A percentile compares a stretch with the other conserved stretches of the same genome.
These are phyloP conservation scores for Montipora sp. DNA, from an alignment of 64 coral and sea anemone genomes.

Conservation along the genomic window DNA sequence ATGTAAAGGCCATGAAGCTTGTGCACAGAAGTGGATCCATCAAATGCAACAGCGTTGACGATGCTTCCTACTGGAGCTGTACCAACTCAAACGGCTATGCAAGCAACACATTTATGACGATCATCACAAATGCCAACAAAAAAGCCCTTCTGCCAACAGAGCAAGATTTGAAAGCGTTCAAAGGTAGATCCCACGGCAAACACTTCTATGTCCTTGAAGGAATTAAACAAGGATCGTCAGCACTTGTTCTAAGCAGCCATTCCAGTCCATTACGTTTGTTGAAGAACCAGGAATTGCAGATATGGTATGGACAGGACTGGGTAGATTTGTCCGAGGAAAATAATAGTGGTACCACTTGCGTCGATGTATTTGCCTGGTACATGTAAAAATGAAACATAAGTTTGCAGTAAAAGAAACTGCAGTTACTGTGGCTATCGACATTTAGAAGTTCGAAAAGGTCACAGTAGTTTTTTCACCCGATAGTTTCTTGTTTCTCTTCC, in stretches of 20 bases:
- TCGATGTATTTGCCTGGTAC: conserved; percentile 44
- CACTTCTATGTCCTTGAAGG: conserved; percentile 6
- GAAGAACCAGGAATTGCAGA: background rate
- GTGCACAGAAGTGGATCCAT: no score
- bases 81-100: no score
- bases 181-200: background rate
- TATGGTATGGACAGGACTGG: conserved; percentile 14
- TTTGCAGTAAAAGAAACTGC: no score
- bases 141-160: background rate
- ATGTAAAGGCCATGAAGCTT: no score
- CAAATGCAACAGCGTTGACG: no score
- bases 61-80: no score
- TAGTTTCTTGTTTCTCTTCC: no score
- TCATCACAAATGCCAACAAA: background rate
- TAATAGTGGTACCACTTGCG: background rate
- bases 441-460: no score
- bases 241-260: background rate
- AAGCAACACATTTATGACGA: no score
- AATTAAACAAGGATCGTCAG: background rate
- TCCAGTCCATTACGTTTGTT: background rate
- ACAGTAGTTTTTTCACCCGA: no score
- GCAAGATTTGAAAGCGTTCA: background rate
- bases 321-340: background rate
- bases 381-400: background rate
- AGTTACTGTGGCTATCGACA: no score